Evolutionary conservation across 2,888 invertebrate species (phyloP).

Genomic region (Aporophyla nigra): DNA sequence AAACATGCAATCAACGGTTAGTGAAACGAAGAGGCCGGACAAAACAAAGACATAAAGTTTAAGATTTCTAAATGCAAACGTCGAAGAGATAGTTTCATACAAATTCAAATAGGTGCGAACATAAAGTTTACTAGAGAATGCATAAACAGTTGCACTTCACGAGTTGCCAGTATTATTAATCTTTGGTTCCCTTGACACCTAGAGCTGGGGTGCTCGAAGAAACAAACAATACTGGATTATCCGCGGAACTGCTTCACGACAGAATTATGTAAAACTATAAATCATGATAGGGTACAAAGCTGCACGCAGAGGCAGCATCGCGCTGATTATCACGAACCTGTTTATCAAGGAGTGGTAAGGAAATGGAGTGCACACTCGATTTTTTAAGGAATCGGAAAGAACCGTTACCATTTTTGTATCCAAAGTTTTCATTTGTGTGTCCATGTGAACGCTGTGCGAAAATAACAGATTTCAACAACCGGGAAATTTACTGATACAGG

Average conservation of each 20-base stretch:
- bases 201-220: conserved; percentile 31
- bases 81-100: conserved; percentile 28
- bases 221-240: conserved; percentile 63
- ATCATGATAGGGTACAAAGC: conserved; percentile 65
- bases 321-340: conserved; percentile 81
- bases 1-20: not conserved
- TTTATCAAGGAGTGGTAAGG: conserved; percentile 57
- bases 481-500: not conserved
- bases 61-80: conserved; percentile 28
- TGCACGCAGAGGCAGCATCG: conserved; percentile 68
- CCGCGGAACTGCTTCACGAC: conserved; percentile 47
- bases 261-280: conserved; percentile 65
- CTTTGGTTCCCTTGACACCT: conserved; percentile 48
- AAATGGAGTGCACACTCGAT: conserved; percentile 20
- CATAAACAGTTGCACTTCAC: conserved; percentile 37
- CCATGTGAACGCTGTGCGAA: not conserved
- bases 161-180: conserved; percentile 48
- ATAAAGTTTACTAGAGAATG: conserved; percentile 28
- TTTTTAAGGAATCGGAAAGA: not conserved
- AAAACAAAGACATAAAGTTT: conserved; percentile 3
- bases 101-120: conserved; percentile 34
- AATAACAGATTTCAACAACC: not conserved
- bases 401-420: not conserved
- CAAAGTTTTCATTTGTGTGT: not conserved
- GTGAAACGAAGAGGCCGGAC: not conserved